phyloP scores from a whole-genome alignment of 1,140 invertebrate genomes.

The Leptopilina clavipes region DNA sequence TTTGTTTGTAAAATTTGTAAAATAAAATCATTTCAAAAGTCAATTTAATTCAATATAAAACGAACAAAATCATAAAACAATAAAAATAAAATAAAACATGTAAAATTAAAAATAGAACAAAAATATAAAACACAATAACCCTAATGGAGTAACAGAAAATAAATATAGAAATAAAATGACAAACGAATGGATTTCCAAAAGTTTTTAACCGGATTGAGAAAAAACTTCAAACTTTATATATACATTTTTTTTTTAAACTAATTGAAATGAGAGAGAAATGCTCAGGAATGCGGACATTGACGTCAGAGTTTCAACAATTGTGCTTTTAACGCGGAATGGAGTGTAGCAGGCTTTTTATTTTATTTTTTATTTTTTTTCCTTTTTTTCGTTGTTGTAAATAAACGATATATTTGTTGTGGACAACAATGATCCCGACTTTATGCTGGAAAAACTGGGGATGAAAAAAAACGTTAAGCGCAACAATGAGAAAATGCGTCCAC shows the following conservation, averaged over 20 bases:
- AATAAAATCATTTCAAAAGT: too few species aligned
- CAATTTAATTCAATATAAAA: too few species aligned
- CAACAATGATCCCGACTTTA: conserved; percentile 8
- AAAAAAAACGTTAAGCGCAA: neutral
- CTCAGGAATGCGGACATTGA: conserved; percentile 16
- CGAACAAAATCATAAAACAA: too few species aligned
- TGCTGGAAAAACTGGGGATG: neutral
- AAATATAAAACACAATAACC: too few species aligned
- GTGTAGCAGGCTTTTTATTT: neutral
- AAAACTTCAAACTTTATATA: neutral
- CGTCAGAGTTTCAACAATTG: neutral
- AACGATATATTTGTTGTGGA: conserved; percentile 19
- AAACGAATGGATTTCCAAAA: neutral
- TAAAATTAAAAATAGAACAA: too few species aligned
- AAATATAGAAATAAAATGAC: too few species aligned
- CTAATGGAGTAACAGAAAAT: too few species aligned
- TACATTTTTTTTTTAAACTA: neutral
- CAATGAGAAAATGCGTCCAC: neutral
- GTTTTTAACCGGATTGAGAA: neutral
- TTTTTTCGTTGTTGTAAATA: neutral
- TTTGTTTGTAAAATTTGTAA: too few species aligned
- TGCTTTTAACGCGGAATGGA: neutral
- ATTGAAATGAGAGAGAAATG: neutral
- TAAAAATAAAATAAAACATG: too few species aligned
- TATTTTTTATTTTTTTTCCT: neutral